These are phyloP conservation scores for Rosalia funebris DNA, from an alignment of 2,888 invertebrate species.

Conservation along the genomic window DNA sequence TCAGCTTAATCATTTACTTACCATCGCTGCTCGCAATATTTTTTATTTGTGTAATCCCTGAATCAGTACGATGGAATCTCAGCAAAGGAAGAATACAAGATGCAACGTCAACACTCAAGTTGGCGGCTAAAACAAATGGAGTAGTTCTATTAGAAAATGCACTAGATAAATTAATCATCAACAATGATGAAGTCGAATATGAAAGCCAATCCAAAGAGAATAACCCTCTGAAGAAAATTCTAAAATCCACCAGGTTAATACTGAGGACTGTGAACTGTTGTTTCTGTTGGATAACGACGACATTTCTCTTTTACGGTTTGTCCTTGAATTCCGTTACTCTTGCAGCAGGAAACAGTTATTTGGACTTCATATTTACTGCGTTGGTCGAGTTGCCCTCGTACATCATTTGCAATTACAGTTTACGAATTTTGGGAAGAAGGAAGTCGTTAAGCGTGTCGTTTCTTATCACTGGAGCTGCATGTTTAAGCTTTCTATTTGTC, in stretches of 20 bases:
- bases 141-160: slow-evolving; percentile 54
- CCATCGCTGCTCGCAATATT: slow-evolving; percentile 75
- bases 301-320: slow-evolving; percentile 83
- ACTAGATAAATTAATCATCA: slow-evolving; percentile 50
- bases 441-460: slow-evolving; percentile 72
- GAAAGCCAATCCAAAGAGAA: slow-evolving; percentile 26
- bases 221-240: slow-evolving; percentile 29
- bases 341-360: slow-evolving; percentile 78
- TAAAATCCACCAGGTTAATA: slow-evolving; percentile 59
- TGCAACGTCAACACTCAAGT: slow-evolving; percentile 69
- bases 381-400: slow-evolving; percentile 80
- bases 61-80: slow-evolving; percentile 81
- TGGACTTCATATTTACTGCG: slow-evolving; percentile 78
- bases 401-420: slow-evolving; percentile 70
- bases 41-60: slow-evolving; percentile 76
- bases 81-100: slow-evolving; percentile 69
- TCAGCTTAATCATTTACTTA: slow-evolving; percentile 68
- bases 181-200: not conserved
- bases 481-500: slow-evolving; percentile 70
- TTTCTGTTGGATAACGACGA: slow-evolving; percentile 83
- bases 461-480: slow-evolving; percentile 71
- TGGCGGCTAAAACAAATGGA: slow-evolving; percentile 72
- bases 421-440: slow-evolving; percentile 74
- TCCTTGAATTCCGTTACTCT: slow-evolving; percentile 81
- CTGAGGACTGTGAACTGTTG: slow-evolving; percentile 72